phyloP scores from a whole-genome alignment of 1,140 invertebrate species.

The Halictus rubicundus region DNA sequence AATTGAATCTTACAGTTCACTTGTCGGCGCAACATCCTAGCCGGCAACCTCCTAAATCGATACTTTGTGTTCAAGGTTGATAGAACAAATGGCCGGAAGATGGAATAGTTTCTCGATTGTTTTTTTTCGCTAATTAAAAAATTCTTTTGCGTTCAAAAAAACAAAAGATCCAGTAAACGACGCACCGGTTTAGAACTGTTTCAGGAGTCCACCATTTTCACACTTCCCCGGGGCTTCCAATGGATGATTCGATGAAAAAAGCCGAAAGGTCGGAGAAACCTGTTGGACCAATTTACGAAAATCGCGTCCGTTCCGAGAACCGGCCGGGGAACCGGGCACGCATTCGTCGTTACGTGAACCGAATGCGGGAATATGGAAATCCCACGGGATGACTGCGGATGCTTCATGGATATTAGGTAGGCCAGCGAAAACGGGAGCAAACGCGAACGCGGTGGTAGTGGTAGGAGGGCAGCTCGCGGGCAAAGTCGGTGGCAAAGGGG shows the following conservation, averaged over 20 bases:
- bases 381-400: neutral
- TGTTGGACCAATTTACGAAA: neutral
- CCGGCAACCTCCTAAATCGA: too few relatives aligned
- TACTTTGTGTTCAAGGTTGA: too few relatives aligned
- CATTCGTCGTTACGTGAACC: neutral
- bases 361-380: constrained; percentile 3
- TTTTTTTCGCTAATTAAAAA: too few relatives aligned
- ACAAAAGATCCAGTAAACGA: too few relatives aligned
- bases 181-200: too few relatives aligned
- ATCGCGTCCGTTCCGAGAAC: neutral
- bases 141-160: too few relatives aligned
- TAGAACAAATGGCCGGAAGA: too few relatives aligned
- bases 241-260: neutral
- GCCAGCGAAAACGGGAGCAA: constrained; percentile 21
- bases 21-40: neutral
- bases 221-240: neutral
- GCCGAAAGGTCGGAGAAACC: neutral
- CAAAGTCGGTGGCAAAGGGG: constrained; percentile 32
- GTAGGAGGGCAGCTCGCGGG: neutral
- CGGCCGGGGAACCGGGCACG: neutral
- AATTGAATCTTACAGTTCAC: neutral
- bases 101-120: too few relatives aligned
- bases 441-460: too few relatives aligned
- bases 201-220: too few relatives aligned
- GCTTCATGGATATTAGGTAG: constrained; percentile 2